Evolutionary conservation across 2,888 invertebrate genomes (phyloP).

Genomic region (Antheraea yamamai): DNA sequence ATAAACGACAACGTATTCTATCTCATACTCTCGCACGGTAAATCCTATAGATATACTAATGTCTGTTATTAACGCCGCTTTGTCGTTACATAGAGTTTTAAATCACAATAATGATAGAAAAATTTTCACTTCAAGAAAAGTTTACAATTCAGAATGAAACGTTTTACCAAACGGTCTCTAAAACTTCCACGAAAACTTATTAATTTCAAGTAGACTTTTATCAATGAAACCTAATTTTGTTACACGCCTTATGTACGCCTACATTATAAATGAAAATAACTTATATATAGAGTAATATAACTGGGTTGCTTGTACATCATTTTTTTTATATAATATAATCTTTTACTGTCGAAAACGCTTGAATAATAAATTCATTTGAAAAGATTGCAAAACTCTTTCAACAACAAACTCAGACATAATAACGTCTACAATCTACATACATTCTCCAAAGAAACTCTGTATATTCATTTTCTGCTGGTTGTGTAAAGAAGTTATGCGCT

Average conservation of each 20-base stretch:
- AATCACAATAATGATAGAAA: no score
- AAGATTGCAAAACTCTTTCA: conserved; percentile 3
- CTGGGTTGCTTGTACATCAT: no score
- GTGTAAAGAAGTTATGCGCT: conserved; percentile 59
- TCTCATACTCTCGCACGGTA: no score
- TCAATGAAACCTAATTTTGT: background rate
- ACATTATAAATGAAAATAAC: background rate
- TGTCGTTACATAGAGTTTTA: no score
- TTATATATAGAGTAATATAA: background rate
- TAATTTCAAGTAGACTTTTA: background rate
- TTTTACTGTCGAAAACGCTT: background rate
- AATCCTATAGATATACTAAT: no score
- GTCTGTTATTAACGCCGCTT: no score
- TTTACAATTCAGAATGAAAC: background rate
- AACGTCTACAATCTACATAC: conserved; percentile 48
- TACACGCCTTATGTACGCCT: background rate
- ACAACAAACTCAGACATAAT: conserved; percentile 38
- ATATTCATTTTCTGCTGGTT: conserved; percentile 50
- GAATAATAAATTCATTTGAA: conserved; percentile 3
- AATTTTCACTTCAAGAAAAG: background rate
- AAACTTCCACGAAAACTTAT: background rate
- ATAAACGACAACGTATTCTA: no score
- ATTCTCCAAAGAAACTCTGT: conserved; percentile 49
- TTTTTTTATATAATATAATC: background rate
- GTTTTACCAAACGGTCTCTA: background rate